Evolutionary conservation across 2,113 vertebrate species (phyloP), one percentile per base, ranked within the genome.

Genomic region (Calyptomena viridis): DNA sequence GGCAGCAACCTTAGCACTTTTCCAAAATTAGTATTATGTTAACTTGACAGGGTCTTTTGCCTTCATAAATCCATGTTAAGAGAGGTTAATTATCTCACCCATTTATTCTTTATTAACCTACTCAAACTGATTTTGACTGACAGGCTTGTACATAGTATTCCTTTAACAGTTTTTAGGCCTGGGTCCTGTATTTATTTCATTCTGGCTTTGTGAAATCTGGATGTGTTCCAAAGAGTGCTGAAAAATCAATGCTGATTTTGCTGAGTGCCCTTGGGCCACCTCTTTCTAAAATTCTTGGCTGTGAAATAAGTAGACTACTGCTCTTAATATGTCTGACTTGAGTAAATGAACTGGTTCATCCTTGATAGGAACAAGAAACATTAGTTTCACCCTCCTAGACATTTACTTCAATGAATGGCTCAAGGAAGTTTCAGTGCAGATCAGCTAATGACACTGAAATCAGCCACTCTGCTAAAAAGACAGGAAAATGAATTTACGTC

Each of bases 201-300:
- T 88, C 44, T 52, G 14, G 47, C n/a, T 47, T 19, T 4, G 0
- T 72, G 47, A 84, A 52, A 92, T 60, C 35, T 95, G 82, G 68
- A 84, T 68, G 13, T 35, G 23, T 84, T 96, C 67, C 85, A 95
- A 66, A 39, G n/a, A 64, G 37, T 37, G 68, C 42, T 88, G 47
- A 85, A 92, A 96, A 96, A 93, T 91, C 90, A 95, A 67, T 94
- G 92, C 64, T 94, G 90, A 84, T 94, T 91, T 95, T 93, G 42
- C 93, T 88, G 87, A 92, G 86, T 75, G 56, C 85, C 60, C 52
- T 72, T 92, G 3, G 8, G 72, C 79, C 82, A 78, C 47, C 42
- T 84, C 67, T 88, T 90, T 68, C 89, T n/a, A 81, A 92, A 95
- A 92, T 68, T 93, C 85, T 81, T 91, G 47, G 35, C 79, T 90